phyloP scores from a whole-genome alignment of 1,140 invertebrate genomes.

The Ceratosolen solmsi region DNA sequence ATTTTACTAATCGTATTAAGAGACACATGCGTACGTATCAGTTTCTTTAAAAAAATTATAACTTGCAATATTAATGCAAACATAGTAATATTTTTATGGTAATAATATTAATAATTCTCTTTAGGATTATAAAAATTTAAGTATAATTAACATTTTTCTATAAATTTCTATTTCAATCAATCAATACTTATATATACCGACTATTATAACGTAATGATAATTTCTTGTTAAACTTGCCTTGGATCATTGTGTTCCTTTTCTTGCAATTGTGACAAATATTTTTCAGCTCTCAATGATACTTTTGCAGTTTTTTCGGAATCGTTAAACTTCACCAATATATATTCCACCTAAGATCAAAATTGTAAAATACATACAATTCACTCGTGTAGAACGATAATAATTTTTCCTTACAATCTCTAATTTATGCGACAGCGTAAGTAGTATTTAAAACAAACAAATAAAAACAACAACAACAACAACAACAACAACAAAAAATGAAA shows the following conservation, averaged over 20 bases:
- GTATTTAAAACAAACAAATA: neutral
- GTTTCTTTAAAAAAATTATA: neutral
- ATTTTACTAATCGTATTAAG: too few species aligned
- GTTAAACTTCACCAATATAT: constrained; percentile 97
- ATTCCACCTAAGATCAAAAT: constrained; percentile 83
- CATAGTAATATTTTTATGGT: neutral
- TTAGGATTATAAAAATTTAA: neutral
- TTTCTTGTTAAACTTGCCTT: constrained; percentile 75
- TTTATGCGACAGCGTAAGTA: too few species aligned
- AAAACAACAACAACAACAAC: too few species aligned
- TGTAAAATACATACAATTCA: neutral
- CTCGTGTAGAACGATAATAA: too few species aligned
- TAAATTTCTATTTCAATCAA: neutral
- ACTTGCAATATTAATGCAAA: too few species aligned
- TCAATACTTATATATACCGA: too few species aligned
- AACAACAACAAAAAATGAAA: too few species aligned
- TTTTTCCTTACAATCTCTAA: too few species aligned
- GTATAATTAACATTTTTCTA: neutral
- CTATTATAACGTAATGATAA: neutral
- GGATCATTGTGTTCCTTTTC: constrained; percentile 88
- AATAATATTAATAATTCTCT: neutral
- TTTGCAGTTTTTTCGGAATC: constrained; percentile 88
- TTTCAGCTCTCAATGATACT: constrained; percentile 86
- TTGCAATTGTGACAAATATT: constrained; percentile 85
- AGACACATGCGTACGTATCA: too few species aligned